Base-by-base conservation (phyloP, 2,113 vertebrate species). In the Puma concolor region DNA sequence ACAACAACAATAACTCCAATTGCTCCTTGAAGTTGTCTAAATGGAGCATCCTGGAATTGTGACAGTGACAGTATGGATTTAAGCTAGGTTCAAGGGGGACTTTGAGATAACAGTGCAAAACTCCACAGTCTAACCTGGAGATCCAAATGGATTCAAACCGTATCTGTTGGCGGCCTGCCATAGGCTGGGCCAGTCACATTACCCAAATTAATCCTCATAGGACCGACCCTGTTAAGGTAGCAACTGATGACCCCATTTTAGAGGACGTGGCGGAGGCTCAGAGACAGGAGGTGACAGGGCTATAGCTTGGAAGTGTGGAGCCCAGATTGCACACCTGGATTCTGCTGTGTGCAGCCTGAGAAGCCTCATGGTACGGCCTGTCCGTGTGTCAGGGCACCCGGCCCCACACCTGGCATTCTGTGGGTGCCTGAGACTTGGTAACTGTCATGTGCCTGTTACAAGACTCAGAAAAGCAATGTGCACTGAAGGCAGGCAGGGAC, bases 111-210 rank as follows among this genome's bases (percentile, higher is more conserved):
- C 3, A 52, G 31, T 31, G 16, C 27, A 71, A 48, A 48, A 63
- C 63, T 80, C 79, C 27, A 57, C 5, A 71, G n/a, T 41, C 19
- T 54, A 44, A 44, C 48, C n/a, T 80, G 2, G 41, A 57, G 13
- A 71, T 1, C 17, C 17, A 50, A 44, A 12, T 12, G 77, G 44
- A 71, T 64, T 64, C 12, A 16, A 33, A 14, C 69, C 41, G 4
- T 27, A 38, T 29, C 15, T 41, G 23, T 4, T 12, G 17, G 11
- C 12, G 44, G 31, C 25, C 27, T 19, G 74, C 52, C 8, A 19
- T 4, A 76, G 41, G 41, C 41, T 1, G 41, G 7, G 41, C 41
- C 41, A 44, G 7, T 87, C 88, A 33, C 0, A 0, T 36, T n/a
- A 41, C 48, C 44, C 48, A 74, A 33, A 64, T 44, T 29, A 72